Base-by-base conservation (phyloP, 2,797 vertebrate genomes). In the Acipenser transmontanus region DNA sequence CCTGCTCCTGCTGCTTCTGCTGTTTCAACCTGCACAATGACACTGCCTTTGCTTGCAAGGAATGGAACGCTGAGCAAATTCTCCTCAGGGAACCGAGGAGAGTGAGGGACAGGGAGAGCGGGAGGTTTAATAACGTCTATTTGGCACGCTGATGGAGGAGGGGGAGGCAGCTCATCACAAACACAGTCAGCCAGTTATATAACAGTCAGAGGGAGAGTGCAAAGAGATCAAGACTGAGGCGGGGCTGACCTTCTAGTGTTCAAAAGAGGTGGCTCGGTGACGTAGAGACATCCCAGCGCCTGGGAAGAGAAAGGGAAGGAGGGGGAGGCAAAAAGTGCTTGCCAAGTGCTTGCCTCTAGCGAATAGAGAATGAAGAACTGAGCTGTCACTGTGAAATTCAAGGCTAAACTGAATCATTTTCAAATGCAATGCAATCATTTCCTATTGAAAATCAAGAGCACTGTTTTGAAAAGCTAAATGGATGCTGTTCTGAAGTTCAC, bases 141-240 rank as follows among this genome's bases (percentile, higher is more conserved):
- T 78, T 62, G 61, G 77, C 75, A 63, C 72, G 12, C 50, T 49
- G 76, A 71, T 72, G 76, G 78, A 66, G 49, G 50, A 7, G 65
- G 66, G 75, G 65, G 81, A 74, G 81, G 74, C 74, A 73, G 72
- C 78, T 69, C 81, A 76, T 78, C 77, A 61, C 84, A 56, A 70
- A 80, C 85, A 87, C 82, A 85, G 83, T 73, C 85, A 81, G 81
- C 85, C 88, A 88, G 88, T 88, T 82, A 85, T 81, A 74, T 71
- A 49, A 71, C 66, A 77, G 73, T 72, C 83, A 86, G 78, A 78
- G 84, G 85, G 80, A 64, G 56, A 69, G 67, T 49, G 7, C 6
- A 62, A 63, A 71, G 50, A 69, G 76, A 80, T 77, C 71, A 70
- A 69, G 75, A 70, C 72, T 72, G 78, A 77, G 73, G 81, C 80